A percentile compares a stretch with the other conserved stretches of the same genome.
phyloP scores from a whole-genome alignment of 2,113 vertebrate genomes.

The Myrmecophaga tridactyla region DNA sequence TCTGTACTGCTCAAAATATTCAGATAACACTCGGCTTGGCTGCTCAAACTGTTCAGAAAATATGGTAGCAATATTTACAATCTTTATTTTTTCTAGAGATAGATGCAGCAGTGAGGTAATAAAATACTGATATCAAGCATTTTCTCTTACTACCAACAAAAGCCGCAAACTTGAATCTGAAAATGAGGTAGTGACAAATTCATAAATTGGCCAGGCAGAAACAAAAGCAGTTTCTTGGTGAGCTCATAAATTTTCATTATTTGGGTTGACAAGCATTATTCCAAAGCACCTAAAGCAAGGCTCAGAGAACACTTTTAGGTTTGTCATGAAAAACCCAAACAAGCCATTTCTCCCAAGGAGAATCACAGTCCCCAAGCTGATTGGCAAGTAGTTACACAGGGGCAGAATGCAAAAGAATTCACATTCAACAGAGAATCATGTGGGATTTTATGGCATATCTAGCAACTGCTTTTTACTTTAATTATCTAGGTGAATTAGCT shows the following conservation, averaged over 20 bases:
- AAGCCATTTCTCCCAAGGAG: constrained; percentile 15
- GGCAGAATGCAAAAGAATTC: not conserved
- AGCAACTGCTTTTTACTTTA: not conserved
- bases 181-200: constrained; percentile 93
- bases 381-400: not conserved
- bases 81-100: constrained; percentile 76
- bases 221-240: constrained; percentile 68
- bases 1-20: constrained; percentile 87
- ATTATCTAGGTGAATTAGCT: not conserved
- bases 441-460: too few species aligned
- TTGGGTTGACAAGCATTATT: constrained; percentile 49
- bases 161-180: constrained; percentile 81
- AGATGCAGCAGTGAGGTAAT: constrained; percentile 69
- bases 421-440: too few species aligned
- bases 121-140: constrained; percentile 72
- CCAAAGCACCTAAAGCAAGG: constrained; percentile 37
- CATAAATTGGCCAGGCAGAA: constrained; percentile 82
- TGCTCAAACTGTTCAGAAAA: constrained; percentile 84
- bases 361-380: not conserved
- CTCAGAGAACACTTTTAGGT: constrained; percentile 34
- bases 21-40: constrained; percentile 90
- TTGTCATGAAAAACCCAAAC: constrained; percentile 49
- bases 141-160: constrained; percentile 80
- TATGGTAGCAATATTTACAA: constrained; percentile 70
- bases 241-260: constrained; percentile 56